phyloP scores from a whole-genome alignment of 64 coral and sea anemone species.

The Dendrophyllia cribrosa region DNA sequence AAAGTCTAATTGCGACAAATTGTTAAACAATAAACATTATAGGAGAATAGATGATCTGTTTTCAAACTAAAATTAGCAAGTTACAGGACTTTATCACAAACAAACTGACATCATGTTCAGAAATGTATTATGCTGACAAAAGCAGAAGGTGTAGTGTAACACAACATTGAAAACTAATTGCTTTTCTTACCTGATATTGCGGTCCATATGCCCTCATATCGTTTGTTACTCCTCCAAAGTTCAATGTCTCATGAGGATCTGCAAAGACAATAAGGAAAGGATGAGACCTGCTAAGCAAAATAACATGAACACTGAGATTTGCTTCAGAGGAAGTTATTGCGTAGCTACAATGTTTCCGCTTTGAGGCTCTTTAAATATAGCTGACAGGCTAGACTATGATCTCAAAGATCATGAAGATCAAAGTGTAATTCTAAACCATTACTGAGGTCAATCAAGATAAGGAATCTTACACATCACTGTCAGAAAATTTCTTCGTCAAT shows the following conservation, averaged over 20 bases:
- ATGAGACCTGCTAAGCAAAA: neutral
- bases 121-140: neutral
- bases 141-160: neutral
- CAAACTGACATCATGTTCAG: neutral
- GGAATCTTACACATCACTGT: neutral
- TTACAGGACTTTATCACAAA: neutral
- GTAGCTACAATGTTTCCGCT: neutral
- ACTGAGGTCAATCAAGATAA: neutral
- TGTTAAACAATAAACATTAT: neutral
- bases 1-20: neutral
- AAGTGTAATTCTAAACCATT: neutral
- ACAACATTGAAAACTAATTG: neutral
- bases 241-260: conserved; percentile 23
- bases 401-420: neutral
- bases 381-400: neutral
- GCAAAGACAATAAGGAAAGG: conserved; percentile 4
- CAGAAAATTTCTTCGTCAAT: no score
- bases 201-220: conserved; percentile 16
- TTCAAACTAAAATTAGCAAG: neutral
- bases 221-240: neutral
- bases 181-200: conserved; percentile 6
- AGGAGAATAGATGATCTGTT: neutral
- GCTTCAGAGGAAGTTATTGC: neutral
- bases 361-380: neutral
- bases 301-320: neutral